Percentiles rank a stretch among this genome's conserved stretches.
Evolutionary conservation across 2,113 vertebrate genomes (phyloP).

Genomic region (Microtus ochrogaster): DNA sequence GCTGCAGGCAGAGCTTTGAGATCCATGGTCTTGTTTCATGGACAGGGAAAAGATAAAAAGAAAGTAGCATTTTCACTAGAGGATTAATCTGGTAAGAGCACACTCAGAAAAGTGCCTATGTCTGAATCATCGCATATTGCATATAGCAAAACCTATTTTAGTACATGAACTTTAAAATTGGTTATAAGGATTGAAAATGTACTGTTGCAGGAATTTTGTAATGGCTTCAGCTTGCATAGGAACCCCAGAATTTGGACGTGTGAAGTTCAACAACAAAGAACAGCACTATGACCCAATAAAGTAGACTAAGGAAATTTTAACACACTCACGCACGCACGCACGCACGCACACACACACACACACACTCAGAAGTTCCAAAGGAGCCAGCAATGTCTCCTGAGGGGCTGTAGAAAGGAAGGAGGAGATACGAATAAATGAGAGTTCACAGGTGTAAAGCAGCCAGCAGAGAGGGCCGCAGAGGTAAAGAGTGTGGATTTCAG

Average conservation of each 20-base stretch:
- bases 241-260: background rate
- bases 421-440: background rate
- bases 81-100: conserved; percentile 43
- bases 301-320: background rate
- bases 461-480: background rate
- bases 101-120: conserved; percentile 39
- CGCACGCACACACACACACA: background rate
- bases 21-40: background rate
- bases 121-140: conserved; percentile 61
- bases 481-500: background rate
- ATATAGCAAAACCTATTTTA: conserved; percentile 71
- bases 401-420: background rate
- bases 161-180: conserved; percentile 65
- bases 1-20: background rate
- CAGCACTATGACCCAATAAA: background rate
- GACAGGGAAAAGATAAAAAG: background rate
- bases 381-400: background rate
- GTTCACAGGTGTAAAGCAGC: background rate
- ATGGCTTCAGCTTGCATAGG: conserved; percentile 26
- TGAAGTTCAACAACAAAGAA: conserved; percentile 15
- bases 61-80: conserved; percentile 33
- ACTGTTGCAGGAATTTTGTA: conserved; percentile 9
- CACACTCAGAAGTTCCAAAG: background rate
- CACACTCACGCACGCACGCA: background rate
- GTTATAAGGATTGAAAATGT: conserved; percentile 53